These are phyloP conservation scores for Rosalia funebris DNA, from an alignment of 2,888 invertebrate species.

Conservation along the genomic window DNA sequence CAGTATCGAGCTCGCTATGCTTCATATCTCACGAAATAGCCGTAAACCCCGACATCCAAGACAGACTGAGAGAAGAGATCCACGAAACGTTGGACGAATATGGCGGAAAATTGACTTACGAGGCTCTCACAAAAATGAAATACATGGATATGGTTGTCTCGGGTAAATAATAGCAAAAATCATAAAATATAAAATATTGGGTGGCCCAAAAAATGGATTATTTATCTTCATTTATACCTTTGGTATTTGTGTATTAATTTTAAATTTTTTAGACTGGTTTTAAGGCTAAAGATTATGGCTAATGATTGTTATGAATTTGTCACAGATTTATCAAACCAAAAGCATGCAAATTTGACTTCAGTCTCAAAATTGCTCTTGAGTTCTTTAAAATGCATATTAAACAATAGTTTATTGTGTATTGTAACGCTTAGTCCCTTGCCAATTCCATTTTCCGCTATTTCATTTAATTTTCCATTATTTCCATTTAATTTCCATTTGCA, in stretches of 20 bases:
- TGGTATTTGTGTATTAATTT: too few relatives aligned
- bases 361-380: too few relatives aligned
- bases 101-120: conserved; percentile 65
- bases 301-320: not conserved
- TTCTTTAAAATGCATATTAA: too few relatives aligned
- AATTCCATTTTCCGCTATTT: too few relatives aligned
- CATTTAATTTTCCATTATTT: too few relatives aligned
- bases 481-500: too few relatives aligned
- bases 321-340: too few relatives aligned
- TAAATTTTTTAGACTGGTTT: too few relatives aligned
- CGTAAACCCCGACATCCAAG: conserved; percentile 69
- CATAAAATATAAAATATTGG: not conserved
- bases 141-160: conserved; percentile 67
- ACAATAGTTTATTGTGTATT: too few relatives aligned
- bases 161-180: conserved; percentile 66
- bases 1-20: conserved; percentile 62
- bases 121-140: conserved; percentile 66
- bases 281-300: too few relatives aligned
- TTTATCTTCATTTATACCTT: conserved; percentile 65
- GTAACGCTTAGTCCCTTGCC: too few relatives aligned
- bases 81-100: conserved; percentile 36
- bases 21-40: conserved; percentile 69
- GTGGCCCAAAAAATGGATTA: conserved; percentile 57
- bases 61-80: conserved; percentile 65
- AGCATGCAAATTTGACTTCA: too few relatives aligned